Percentiles rank a stretch among this genome's conserved stretches.
phyloP scores from a whole-genome alignment of 2,888 invertebrate genomes.

The Theretra japonica region DNA sequence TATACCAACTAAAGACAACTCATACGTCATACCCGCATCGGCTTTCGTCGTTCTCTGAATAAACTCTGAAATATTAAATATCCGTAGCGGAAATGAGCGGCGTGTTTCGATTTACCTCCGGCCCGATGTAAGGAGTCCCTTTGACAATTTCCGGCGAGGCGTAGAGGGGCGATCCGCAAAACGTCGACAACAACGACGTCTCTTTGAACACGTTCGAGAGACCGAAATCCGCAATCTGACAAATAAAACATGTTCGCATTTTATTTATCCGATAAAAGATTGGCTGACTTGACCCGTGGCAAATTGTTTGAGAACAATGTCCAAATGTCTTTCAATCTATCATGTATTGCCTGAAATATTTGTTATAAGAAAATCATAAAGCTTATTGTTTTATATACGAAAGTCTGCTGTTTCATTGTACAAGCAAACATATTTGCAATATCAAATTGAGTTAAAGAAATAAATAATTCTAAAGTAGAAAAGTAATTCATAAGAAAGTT shows the following conservation, averaged over 20 bases:
- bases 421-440: no score
- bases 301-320: no score
- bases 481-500: neutral
- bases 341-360: neutral
- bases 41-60: neutral
- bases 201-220: conserved; percentile 98
- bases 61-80: conserved; percentile 1
- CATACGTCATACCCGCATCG: neutral
- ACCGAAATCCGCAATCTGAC: conserved; percentile 98
- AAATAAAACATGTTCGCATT: neutral
- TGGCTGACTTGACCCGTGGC: neutral
- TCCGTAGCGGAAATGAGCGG: conserved; percentile 13
- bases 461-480: neutral
- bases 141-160: conserved; percentile 99
- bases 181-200: conserved; percentile 93
- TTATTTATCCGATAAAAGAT: neutral
- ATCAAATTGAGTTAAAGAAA: neutral
- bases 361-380: neutral
- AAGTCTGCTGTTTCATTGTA: no score
- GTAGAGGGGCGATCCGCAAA: conserved; percentile 98
- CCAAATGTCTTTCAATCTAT: no score
- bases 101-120: conserved; percentile 88
- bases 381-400: no score
- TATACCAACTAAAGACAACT: neutral
- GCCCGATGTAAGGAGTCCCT: conserved; percentile 98